Evolutionary conservation across 1,140 invertebrate genomes (phyloP).

Genomic region (Diorhabda elongata): DNA sequence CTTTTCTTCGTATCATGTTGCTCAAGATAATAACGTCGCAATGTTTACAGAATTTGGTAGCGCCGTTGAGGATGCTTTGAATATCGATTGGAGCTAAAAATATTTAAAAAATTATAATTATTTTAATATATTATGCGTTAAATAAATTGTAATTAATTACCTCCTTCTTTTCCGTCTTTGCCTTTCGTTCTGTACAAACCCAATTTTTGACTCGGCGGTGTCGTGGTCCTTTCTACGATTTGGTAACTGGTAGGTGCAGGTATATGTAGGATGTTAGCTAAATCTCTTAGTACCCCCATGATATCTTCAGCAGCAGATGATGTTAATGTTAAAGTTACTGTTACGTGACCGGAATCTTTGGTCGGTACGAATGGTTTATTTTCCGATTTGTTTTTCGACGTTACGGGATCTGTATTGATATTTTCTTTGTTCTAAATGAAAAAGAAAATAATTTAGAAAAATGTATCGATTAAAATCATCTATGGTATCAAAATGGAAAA

Average conservation of each 20-base stretch:
- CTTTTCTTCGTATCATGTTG: slow-evolving; percentile 74
- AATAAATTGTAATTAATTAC: slow-evolving; percentile 40
- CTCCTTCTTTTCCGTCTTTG: slow-evolving; percentile 80
- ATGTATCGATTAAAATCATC: too few species aligned
- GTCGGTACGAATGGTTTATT: slow-evolving; percentile 54
- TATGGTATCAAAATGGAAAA: too few species aligned
- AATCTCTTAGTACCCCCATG: slow-evolving; percentile 79
- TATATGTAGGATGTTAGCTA: slow-evolving; percentile 89
- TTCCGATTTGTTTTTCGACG: slow-evolving; percentile 50
- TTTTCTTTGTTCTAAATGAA: slow-evolving; percentile 49
- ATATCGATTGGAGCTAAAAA: slow-evolving; percentile 72
- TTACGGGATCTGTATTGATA: slow-evolving; percentile 42
- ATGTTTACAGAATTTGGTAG: slow-evolving; percentile 84
- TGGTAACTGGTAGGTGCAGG: slow-evolving; percentile 80
- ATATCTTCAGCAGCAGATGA: slow-evolving; percentile 89
- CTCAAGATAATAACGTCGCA: slow-evolving; percentile 87
- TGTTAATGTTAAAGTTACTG: slow-evolving; percentile 87
- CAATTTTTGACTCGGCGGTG: slow-evolving; percentile 74
- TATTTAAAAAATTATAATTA: slow-evolving; percentile 11
- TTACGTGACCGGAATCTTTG: slow-evolving; percentile 79
- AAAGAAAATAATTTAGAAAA: slow-evolving; percentile 10
- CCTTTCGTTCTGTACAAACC: slow-evolving; percentile 75
- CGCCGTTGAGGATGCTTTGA: slow-evolving; percentile 83
- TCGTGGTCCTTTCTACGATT: slow-evolving; percentile 74
- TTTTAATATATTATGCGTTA: not conserved